phyloP scores from a whole-genome alignment of 1,140 invertebrate species.

The Trinorchestia longiramus region DNA sequence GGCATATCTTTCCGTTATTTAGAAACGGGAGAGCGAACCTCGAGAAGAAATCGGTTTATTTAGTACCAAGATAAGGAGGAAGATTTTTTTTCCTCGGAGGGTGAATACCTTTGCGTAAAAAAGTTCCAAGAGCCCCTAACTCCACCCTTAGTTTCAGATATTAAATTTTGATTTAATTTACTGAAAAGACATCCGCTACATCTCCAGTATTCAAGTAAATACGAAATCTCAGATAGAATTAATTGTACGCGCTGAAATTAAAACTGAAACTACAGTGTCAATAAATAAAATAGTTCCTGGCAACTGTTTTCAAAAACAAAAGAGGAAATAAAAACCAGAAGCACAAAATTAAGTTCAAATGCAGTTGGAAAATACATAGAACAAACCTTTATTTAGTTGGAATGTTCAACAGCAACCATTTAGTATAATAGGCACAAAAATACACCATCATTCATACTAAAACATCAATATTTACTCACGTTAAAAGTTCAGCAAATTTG shows the following conservation, averaged over 20 bases:
- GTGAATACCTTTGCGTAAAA: not conserved
- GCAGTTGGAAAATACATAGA: not conserved
- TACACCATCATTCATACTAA: not conserved
- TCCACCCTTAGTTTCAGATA: not conserved
- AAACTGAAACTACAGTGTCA: not conserved
- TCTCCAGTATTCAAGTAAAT: not conserved
- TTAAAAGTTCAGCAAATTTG: no score
- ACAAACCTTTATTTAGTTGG: no score
- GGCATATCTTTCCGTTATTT: not conserved
- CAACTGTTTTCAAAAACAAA: not conserved
- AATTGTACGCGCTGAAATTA: not conserved
- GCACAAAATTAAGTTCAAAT: not conserved
- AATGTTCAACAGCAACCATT: no score
- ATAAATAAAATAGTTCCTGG: not conserved
- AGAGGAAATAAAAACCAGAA: not conserved
- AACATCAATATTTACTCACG: not conserved
- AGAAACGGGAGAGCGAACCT: not conserved
- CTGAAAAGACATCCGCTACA: not conserved
- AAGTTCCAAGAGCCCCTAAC: not conserved
- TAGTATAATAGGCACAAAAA: not conserved
- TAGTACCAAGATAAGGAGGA: not conserved
- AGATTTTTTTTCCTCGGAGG: not conserved
- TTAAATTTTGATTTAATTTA: not conserved
- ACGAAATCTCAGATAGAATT: not conserved
- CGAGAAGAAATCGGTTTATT: not conserved